phyloP scores from a whole-genome alignment of 2,888 invertebrate genomes.

The Drosophila mimetica region DNA sequence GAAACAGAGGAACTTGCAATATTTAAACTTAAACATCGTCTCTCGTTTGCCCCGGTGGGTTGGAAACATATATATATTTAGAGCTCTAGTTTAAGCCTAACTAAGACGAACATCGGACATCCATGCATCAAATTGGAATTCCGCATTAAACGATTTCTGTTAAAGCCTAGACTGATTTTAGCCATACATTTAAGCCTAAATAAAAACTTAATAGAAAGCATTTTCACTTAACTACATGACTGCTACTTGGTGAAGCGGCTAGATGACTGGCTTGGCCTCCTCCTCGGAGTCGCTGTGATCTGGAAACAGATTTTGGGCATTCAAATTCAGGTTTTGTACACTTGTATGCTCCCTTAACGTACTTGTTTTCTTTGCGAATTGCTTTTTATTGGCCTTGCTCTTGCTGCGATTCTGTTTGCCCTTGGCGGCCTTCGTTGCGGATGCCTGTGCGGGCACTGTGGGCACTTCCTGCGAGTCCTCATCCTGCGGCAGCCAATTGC shows the following conservation, averaged over 20 bases:
- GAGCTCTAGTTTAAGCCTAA: slow-evolving; percentile 23
- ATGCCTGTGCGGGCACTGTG: neutral
- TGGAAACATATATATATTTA: slow-evolving; percentile 25
- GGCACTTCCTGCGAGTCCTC: neutral
- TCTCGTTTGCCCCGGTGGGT: slow-evolving; percentile 5
- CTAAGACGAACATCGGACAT: slow-evolving; percentile 7
- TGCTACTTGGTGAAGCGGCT: slow-evolving; percentile 2
- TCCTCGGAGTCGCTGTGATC: slow-evolving; percentile 68
- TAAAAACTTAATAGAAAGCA: slow-evolving; percentile 38
- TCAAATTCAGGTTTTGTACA: neutral
- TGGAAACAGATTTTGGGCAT: slow-evolving; percentile 23
- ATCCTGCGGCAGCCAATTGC: slow-evolving; percentile 54
- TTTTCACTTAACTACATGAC: slow-evolving; percentile 18
- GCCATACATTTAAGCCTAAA: slow-evolving; percentile 24
- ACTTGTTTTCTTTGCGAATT: slow-evolving; percentile 29
- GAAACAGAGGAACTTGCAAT: neutral
- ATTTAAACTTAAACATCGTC: slow-evolving; percentile 11
- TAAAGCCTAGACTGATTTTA: slow-evolving; percentile 46
- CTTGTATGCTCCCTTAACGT: neutral
- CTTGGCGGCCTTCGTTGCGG: neutral
- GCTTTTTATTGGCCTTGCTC: slow-evolving; percentile 26
- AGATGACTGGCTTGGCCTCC: slow-evolving; percentile 49
- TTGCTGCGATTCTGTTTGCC: slow-evolving; percentile 3
- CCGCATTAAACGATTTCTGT: slow-evolving; percentile 26
- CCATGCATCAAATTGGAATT: slow-evolving; percentile 3